Conservation (phyloP, 2,113 vertebrate species). For the Platysternon megacephalum region DNA sequence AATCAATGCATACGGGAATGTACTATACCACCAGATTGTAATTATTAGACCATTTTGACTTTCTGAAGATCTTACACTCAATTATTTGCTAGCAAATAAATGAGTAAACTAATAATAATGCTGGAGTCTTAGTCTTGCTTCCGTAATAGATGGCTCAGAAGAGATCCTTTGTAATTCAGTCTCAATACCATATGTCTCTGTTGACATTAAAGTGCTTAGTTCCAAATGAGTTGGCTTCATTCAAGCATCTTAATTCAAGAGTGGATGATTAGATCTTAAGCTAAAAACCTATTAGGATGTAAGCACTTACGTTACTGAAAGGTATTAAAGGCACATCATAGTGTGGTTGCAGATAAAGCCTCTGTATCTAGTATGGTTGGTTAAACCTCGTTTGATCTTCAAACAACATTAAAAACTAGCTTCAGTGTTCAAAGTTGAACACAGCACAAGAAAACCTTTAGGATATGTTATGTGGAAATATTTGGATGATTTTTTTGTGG, state of each 20-base stretch:
- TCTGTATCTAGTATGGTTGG: conserved; percentile 70
- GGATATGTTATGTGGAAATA: conserved; percentile 6
- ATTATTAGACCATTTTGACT: conserved; percentile 79
- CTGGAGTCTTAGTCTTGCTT: conserved; percentile 76
- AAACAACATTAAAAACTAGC: conserved; percentile 71
- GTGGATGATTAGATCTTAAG: conserved; percentile 89
- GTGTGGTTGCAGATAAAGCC: conserved; percentile 77
- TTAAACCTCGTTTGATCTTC: conserved; percentile 79
- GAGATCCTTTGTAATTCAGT: conserved; percentile 82
- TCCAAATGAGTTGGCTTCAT: conserved; percentile 89
- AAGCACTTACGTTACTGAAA: conserved; percentile 84
- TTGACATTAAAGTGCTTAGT: conserved; percentile 89
- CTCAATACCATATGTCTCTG: conserved; percentile 88
- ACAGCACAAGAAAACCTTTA: conserved; percentile 35
- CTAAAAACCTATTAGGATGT: conserved; percentile 87
- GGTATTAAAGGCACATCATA: conserved; percentile 83
- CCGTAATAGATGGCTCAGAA: conserved; percentile 80
- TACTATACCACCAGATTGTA: conserved; percentile 64
- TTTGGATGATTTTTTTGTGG: not conserved
- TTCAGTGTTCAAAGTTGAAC: conserved; percentile 65
- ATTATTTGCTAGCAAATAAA: conserved; percentile 83
- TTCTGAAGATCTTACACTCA: conserved; percentile 81
- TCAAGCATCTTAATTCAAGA: conserved; percentile 90
- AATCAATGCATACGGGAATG: conserved; percentile 71
- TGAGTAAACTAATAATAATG: conserved; percentile 83